Conservation (phyloP, 2,888 invertebrate species). For the Corythucha ciliata region DNA sequence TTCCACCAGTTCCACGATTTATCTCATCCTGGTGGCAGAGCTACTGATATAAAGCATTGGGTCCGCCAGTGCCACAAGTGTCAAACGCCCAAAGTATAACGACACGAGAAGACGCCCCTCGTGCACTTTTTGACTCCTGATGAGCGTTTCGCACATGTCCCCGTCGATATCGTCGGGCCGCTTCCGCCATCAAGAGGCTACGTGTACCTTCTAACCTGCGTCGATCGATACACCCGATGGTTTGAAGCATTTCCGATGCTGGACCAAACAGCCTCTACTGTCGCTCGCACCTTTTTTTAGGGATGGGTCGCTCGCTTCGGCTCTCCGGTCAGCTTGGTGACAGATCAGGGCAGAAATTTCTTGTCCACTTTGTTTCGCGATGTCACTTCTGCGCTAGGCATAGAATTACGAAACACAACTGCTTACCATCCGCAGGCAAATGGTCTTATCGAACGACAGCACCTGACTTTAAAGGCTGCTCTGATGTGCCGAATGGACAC, state of each 20-base stretch:
- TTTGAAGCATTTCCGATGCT: slow-evolving; percentile 13
- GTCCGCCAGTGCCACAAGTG: slow-evolving; percentile 14
- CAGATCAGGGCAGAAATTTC: slow-evolving; percentile 15
- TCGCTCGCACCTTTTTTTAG: slow-evolving; percentile 7
- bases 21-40: slow-evolving; percentile 1
- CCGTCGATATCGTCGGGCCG: slow-evolving; percentile 9
- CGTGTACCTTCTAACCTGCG: slow-evolving; percentile 5
- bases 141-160: slow-evolving; percentile 4
- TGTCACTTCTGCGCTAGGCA: background rate
- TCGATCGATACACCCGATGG: slow-evolving; percentile 10
- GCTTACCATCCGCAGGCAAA: slow-evolving; percentile 14
- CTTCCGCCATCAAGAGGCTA: slow-evolving; percentile 4
- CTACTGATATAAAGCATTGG: slow-evolving; percentile 12
- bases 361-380: slow-evolving; percentile 9
- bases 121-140: background rate
- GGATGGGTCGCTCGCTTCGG: slow-evolving; percentile 20
- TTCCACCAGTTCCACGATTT: slow-evolving; percentile 14
- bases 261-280: slow-evolving; percentile 6
- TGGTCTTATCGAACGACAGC: slow-evolving; percentile 9
- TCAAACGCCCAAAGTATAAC: slow-evolving; percentile 40
- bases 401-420: slow-evolving; percentile 5
- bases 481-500: background rate
- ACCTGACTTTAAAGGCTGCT: slow-evolving; percentile 13
- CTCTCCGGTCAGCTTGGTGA: slow-evolving; percentile 5
- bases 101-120: slow-evolving; percentile 9